phyloP scores from a whole-genome alignment of 2,113 vertebrate species.

The Brachyhypopomus occidentalis region DNA sequence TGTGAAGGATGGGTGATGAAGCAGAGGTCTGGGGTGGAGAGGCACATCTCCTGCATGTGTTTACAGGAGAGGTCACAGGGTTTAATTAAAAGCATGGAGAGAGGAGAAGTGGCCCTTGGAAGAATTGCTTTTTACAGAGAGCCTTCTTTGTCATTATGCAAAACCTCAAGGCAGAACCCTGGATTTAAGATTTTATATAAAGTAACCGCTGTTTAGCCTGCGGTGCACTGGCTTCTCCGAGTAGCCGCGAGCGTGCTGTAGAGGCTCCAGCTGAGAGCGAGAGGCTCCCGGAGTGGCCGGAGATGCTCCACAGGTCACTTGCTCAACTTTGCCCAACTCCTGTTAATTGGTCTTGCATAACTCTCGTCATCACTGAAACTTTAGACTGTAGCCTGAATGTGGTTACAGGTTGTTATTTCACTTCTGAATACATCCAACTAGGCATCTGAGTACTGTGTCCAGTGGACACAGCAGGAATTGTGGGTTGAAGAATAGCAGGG shows the following conservation, averaged over 20 bases:
- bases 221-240: slow-evolving; percentile 34
- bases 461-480: neutral
- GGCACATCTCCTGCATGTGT: slow-evolving; percentile 38
- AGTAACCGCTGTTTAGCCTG: slow-evolving; percentile 59
- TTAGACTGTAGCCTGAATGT: neutral
- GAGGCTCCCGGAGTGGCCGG: neutral
- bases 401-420: neutral
- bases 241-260: slow-evolving; percentile 16
- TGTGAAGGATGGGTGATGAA: neutral
- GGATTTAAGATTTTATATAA: slow-evolving; percentile 62
- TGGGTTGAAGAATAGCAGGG: neutral
- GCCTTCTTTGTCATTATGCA: slow-evolving; percentile 62
- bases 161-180: slow-evolving; percentile 61
- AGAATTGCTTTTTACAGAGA: slow-evolving; percentile 46
- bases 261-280: neutral
- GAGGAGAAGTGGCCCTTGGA: slow-evolving; percentile 25
- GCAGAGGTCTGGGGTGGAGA: slow-evolving; percentile 10
- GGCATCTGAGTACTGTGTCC: neutral
- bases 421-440: neutral
- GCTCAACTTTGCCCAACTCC: neutral
- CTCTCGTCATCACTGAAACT: neutral
- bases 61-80: slow-evolving; percentile 43
- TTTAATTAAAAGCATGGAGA: slow-evolving; percentile 53
- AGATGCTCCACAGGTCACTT: too few relatives aligned
- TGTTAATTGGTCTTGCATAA: neutral